Base-by-base conservation (phyloP, 2,888 invertebrate genomes). In the Apoderus coryli region DNA sequence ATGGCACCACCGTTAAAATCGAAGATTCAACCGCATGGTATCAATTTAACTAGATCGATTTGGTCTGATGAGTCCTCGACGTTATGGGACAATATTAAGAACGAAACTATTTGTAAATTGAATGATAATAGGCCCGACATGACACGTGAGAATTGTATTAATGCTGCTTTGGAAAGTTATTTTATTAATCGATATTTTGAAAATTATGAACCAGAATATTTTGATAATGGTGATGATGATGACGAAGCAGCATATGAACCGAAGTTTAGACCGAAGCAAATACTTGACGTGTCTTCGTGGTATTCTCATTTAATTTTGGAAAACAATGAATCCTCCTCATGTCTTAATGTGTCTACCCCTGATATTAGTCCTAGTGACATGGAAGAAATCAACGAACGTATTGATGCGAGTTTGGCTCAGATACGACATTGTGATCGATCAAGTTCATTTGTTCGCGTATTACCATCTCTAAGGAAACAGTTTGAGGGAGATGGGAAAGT, bases 381-480 rank as follows among this genome's bases (percentile, higher is more conserved):
- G n/a, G n/a, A n/a, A 2, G 22, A 10, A 5, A 14, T 25, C 6
- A 15, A 38, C 16, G 35, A 36, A 12, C 30, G 31, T 15, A 5
- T 38, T 45, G 39, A 43, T 6, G 39, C 42, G 9, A 55, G 53
- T 40, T 61, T 69, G 47, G 56, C 66, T 41, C 64, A 65, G 36
- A 53, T 75, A 51, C 72, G 71, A 51, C 71, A 72, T 52, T 67
- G 65, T 52, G 67, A 64, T 44, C 66, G 67, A 37, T 56, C 59
- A 40, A 74, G 72, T 54, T 65, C 67, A 39, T 76, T 75, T 56
- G 67, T 55, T 27, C 71, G 72, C 54, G 68, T 72, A 29, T 57
- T 64, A 37, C 62, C 64, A 4, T 54, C 50, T 32, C 34, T 43
- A 27, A 33, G 25, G 5, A 15, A 35, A 23, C 40, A 38, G 4